phyloP scores from a whole-genome alignment of 2,113 vertebrate species.

The Amblyopsis rosae region DNA sequence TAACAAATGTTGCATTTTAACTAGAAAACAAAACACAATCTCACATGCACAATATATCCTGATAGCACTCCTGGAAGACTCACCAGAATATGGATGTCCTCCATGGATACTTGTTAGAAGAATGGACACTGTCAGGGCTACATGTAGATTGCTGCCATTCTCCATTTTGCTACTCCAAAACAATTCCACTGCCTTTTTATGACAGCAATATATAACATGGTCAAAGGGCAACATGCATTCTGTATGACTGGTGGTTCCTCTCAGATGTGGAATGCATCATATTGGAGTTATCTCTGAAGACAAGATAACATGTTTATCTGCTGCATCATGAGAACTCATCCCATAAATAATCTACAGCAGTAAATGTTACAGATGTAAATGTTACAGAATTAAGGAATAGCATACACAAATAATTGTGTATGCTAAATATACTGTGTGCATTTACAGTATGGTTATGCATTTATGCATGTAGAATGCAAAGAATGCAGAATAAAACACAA shows the following conservation, averaged over 20 bases:
- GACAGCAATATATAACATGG: conserved; percentile 58
- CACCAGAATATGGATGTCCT: conserved; percentile 39
- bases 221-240: conserved; percentile 68
- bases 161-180: conserved; percentile 48
- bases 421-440: too few relatives aligned
- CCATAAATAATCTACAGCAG: too few relatives aligned
- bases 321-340: too few relatives aligned
- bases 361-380: too few relatives aligned
- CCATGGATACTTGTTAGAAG: conserved; percentile 42
- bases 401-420: too few relatives aligned
- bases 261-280: neutral
- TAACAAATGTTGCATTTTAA: too few relatives aligned
- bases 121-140: conserved; percentile 48
- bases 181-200: conserved; percentile 52
- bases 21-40: too few relatives aligned
- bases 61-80: conserved; percentile 11
- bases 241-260: conserved; percentile 6
- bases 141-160: conserved; percentile 24
- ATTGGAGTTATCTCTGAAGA: neutral
- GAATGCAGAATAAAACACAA: too few relatives aligned
- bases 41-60: neutral
- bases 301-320: too few relatives aligned
- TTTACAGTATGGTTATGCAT: too few relatives aligned
- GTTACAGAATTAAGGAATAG: too few relatives aligned
- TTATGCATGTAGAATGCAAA: too few relatives aligned